Percentiles rank a stretch among this genome's conserved stretches.
These are phyloP conservation scores for Meloe dianella DNA, from an alignment of 2,888 invertebrate species.

Conservation along the genomic window DNA sequence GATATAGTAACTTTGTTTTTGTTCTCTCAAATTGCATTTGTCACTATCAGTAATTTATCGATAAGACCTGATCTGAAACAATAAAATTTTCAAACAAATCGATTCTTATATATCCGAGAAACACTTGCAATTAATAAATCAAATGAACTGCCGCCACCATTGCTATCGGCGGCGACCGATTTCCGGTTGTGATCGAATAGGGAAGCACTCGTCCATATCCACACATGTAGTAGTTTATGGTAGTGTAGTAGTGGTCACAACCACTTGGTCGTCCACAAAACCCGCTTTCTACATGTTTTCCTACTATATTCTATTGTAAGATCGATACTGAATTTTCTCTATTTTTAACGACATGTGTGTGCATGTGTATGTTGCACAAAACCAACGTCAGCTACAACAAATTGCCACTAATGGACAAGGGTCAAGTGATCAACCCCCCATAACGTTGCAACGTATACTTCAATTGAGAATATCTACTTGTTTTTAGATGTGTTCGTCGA, in stretches of 20 bases:
- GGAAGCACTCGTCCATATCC: not conserved
- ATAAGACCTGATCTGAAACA: constrained; percentile 30
- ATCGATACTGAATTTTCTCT: constrained; percentile 37
- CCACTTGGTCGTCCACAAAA: constrained; percentile 34
- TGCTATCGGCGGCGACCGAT: constrained; percentile 30
- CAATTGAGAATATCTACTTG: constrained; percentile 32
- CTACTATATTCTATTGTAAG: constrained; percentile 14
- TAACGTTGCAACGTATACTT: constrained; percentile 8
- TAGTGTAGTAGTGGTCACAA: constrained; percentile 21
- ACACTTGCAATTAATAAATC: constrained; percentile 42
- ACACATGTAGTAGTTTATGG: not conserved
- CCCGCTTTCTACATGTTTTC: constrained; percentile 28
- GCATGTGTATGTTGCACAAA: constrained; percentile 16
- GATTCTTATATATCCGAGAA: constrained; percentile 36
- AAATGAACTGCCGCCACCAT: constrained; percentile 38
- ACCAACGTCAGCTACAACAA: constrained; percentile 37
- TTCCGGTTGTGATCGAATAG: constrained; percentile 37
- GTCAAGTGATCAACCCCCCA: constrained; percentile 34
- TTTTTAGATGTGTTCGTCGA: constrained; percentile 40
- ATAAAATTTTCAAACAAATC: constrained; percentile 43
- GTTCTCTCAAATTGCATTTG: constrained; percentile 10
- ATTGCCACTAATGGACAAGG: constrained; percentile 44
- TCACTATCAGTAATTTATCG: constrained; percentile 22
- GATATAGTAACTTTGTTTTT: not conserved
- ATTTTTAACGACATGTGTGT: not conserved